Evolutionary conservation across 2,888 invertebrate genomes (phyloP), one percentile per base, ranked within the genome.

Genomic region (Temnothorax unifasciatus): DNA sequence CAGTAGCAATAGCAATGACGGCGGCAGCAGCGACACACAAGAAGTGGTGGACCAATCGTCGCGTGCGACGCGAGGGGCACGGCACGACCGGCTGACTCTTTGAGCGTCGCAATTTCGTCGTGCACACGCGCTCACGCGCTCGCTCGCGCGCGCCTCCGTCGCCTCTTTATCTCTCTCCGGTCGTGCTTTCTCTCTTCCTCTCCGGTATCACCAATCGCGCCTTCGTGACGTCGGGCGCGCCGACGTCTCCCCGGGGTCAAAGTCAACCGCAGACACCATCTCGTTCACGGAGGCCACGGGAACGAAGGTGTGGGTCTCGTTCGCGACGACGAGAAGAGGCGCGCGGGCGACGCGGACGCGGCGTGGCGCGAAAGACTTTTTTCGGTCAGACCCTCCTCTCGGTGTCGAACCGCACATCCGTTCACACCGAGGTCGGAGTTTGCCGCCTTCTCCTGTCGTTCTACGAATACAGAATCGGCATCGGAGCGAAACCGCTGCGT

Each of bases 11-110:
- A 13, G 25, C 44, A 3, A 4, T 47, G n/a, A 8, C 52, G 15
- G 6, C 61, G 41, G 41, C 25, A 25, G 18, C 38, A 21, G 59
- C 44, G 71, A 68, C 82, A 54, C 74, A 52, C 71, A 29, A 50
- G 54, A 73, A 47, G 59, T 15, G 57, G 85, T 88, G 88, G 91
- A 92, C 93, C 92, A 93, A 93, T 93, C 90, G 90, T 85, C 86
- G 89, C 85, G 85, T 77, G 88, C 89, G 88, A 91, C 90, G 89
- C 83, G 84, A 90, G 93, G 90, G 93, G 93, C 92, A 92, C 92
- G 93, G 92, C 92, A 92, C 92, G 92, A 88, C 91, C 86, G 83
- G 74, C 82, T 50, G 21, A 34, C 64, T 86, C 86, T 85, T 85
- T 79, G 84, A 81, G 68, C 86, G 84, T 90, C 87, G 88, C 89